phyloP scores from a whole-genome alignment of 2,888 invertebrate genomes.

The Caprella mutica region DNA sequence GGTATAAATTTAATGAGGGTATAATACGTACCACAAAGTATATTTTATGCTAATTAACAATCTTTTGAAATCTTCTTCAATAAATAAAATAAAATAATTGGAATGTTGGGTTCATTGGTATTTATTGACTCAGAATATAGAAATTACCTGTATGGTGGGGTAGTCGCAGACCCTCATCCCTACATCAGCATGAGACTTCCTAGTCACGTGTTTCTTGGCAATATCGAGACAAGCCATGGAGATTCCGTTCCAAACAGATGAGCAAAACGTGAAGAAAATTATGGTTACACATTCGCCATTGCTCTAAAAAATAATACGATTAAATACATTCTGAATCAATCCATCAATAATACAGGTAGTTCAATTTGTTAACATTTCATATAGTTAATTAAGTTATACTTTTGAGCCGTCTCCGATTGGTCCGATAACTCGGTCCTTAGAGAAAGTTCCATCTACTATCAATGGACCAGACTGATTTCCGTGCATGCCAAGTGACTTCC shows the following conservation, averaged over 20 bases:
- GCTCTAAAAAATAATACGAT: slow-evolving; percentile 6
- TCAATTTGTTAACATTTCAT: not conserved
- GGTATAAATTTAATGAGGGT: no score
- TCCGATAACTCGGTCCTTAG: slow-evolving; percentile 23
- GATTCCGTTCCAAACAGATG: slow-evolving; percentile 24
- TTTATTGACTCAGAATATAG: no score
- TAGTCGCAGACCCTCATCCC: slow-evolving; percentile 32
- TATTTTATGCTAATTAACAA: no score
- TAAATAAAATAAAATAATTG: no score
- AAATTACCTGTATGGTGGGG: slow-evolving; percentile 29
- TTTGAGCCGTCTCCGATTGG: slow-evolving; percentile 15
- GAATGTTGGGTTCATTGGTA: no score
- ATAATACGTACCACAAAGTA: no score
- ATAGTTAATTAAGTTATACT: no score
- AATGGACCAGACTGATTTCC: slow-evolving; percentile 32
- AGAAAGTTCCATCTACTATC: slow-evolving; percentile 24
- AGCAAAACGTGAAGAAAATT: slow-evolving; percentile 12
- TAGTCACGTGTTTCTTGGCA: slow-evolving; percentile 25
- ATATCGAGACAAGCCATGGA: slow-evolving; percentile 23
- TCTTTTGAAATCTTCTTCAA: no score
- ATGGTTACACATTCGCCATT: slow-evolving; percentile 15
- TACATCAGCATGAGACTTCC: slow-evolving; percentile 25
- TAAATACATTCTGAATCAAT: not conserved
- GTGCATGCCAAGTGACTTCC: slow-evolving; percentile 28
- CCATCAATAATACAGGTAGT: not conserved